Evolutionary conservation across 2,888 invertebrate species (phyloP).

Genomic region (Tenthredo amoena): DNA sequence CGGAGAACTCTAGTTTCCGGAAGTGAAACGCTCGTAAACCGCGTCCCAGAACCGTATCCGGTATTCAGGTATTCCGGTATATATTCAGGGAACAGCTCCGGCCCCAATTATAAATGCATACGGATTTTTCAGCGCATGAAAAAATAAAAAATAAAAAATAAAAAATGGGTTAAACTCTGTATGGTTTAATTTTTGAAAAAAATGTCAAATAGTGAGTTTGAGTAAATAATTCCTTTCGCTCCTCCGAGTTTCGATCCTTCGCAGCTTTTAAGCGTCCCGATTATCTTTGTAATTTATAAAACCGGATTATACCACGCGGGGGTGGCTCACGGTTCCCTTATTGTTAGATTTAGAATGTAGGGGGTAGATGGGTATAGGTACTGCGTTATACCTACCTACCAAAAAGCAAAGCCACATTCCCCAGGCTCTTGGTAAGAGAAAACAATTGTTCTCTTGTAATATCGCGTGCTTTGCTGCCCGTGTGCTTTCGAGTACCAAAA

Average conservation of each 20-base stretch:
- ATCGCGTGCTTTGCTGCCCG: constrained; percentile 19
- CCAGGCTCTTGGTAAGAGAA: constrained; percentile 11
- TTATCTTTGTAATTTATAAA: constrained; percentile 11
- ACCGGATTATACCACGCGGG: not conserved
- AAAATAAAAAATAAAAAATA: not conserved
- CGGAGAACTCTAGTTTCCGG: constrained; percentile 34
- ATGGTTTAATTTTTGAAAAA: not conserved
- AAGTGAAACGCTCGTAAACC: constrained; percentile 35
- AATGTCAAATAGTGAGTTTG: not conserved
- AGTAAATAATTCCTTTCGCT: not conserved
- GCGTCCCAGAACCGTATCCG: constrained; percentile 31
- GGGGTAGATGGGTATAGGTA: not conserved
- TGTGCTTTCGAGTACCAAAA: constrained; percentile 24
- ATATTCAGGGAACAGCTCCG: not conserved
- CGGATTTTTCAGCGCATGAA: not conserved
- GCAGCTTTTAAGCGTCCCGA: not conserved
- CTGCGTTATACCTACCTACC: not conserved
- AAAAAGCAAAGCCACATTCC: constrained; percentile 13
- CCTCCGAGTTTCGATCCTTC: not conserved
- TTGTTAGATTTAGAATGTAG: not conserved
- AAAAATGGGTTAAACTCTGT: not conserved
- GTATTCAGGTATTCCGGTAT: constrained; percentile 22
- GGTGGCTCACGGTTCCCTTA: not conserved
- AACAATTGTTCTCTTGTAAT: constrained; percentile 42
- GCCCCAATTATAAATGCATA: not conserved